A percentile compares a stretch with the other conserved stretches of the same genome.
Evolutionary conservation across 2,113 vertebrate genomes (phyloP).

Genomic region (Scomber japonicus): DNA sequence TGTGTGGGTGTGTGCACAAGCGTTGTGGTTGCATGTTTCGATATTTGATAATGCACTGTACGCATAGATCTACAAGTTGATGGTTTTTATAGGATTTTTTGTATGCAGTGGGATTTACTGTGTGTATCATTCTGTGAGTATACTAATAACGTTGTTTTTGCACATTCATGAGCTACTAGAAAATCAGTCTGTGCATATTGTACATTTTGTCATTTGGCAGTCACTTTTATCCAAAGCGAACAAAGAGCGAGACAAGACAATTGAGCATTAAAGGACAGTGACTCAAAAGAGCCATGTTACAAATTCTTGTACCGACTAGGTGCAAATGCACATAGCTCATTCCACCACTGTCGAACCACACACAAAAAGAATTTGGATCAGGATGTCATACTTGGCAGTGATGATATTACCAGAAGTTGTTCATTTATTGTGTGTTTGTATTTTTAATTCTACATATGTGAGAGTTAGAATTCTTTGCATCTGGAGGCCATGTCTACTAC

Average conservation of each 20-base stretch:
- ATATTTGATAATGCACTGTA: constrained; percentile 4
- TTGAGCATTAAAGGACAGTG: too few relatives aligned
- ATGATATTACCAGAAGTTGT: neutral
- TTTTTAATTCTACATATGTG: neutral
- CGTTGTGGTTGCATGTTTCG: constrained; percentile 2
- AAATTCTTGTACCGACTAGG: too few relatives aligned
- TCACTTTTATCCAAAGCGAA: too few relatives aligned
- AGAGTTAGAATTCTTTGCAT: constrained; percentile 8
- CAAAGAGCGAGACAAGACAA: too few relatives aligned
- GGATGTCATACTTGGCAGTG: too few relatives aligned
- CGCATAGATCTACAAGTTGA: neutral
- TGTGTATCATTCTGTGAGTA: neutral
- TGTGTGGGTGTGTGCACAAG: constrained; percentile 5
- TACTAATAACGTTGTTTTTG: neutral
- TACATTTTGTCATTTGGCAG: too few relatives aligned
- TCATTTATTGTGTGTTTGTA: neutral
- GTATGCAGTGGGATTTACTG: neutral
- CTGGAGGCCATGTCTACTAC: constrained; percentile 22
- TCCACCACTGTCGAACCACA: too few relatives aligned
- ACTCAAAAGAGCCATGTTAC: too few relatives aligned
- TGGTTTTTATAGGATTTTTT: neutral
- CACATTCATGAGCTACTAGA: neutral
- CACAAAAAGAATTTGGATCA: too few relatives aligned
- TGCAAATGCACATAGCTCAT: too few relatives aligned
- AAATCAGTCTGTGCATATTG: neutral